Evolutionary conservation across 2,797 vertebrate genomes (phyloP).

Genomic region (Cyclura pinguis): DNA sequence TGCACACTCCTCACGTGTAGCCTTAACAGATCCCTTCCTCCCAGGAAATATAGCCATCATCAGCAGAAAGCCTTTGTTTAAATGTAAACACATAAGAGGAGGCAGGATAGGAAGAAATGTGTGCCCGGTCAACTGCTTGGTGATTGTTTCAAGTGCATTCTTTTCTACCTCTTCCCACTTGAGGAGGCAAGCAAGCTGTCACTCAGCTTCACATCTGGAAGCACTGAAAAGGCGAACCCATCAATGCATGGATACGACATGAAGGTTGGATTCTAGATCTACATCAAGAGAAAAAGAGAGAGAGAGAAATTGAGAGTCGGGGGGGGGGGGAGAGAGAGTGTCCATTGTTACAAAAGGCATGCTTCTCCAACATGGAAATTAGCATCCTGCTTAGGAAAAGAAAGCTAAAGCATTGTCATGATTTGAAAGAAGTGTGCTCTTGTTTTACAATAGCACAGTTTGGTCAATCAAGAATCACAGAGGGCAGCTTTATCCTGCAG

Average conservation of each 20-base stretch:
- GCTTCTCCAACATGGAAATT: background rate
- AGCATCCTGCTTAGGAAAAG: background rate
- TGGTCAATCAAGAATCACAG: conserved; percentile 29
- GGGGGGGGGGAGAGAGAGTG: background rate
- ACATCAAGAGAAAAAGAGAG: background rate
- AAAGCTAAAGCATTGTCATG: background rate
- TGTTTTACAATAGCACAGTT: conserved; percentile 6
- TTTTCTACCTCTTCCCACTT: background rate
- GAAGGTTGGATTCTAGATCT: background rate
- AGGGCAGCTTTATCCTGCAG: conserved; percentile 15
- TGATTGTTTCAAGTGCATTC: background rate
- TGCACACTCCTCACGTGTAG: background rate
- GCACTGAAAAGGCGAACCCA: background rate
- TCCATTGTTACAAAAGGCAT: background rate
- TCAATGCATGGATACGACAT: background rate
- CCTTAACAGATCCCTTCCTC: background rate
- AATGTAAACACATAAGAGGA: background rate
- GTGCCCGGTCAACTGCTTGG: background rate
- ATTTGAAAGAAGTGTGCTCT: background rate
- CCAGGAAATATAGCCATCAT: background rate
- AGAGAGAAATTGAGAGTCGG: no score
- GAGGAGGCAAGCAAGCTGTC: background rate
- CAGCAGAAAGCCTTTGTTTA: background rate
- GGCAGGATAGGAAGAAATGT: background rate
- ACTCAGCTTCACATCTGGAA: background rate